Percentiles rank a stretch among this genome's conserved stretches.
Evolutionary conservation across 1,140 invertebrate species (phyloP).

Genomic region (Piezodorus guildinii): DNA sequence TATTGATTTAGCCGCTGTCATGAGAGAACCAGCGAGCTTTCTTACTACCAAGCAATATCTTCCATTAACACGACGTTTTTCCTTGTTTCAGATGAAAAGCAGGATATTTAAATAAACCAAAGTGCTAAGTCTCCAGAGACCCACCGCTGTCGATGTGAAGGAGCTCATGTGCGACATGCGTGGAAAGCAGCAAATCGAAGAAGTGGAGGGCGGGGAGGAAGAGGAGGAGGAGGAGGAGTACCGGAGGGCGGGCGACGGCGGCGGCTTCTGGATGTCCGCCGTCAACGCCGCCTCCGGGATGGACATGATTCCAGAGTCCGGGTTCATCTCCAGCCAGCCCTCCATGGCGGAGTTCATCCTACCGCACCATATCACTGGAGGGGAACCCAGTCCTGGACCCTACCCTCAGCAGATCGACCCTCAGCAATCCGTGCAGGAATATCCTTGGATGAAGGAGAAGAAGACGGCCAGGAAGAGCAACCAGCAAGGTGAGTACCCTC

Average conservation of each 20-base stretch:
- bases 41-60: too few species aligned
- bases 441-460: constrained; percentile 97
- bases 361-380: constrained; percentile 50
- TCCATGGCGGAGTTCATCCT: constrained; percentile 87
- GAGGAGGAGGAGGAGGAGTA: constrained; percentile 26
- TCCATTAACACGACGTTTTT: too few species aligned
- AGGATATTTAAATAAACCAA: too few species aligned
- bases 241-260: constrained; percentile 29
- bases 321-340: constrained; percentile 83
- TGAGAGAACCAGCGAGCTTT: too few species aligned
- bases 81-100: too few species aligned
- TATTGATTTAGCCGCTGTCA: too few species aligned
- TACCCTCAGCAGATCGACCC: constrained; percentile 37
- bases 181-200: constrained; percentile 24
- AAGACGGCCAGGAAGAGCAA: constrained; percentile 81
- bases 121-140: too few species aligned
- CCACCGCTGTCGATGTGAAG: constrained; percentile 5
- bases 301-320: constrained; percentile 51
- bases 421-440: constrained; percentile 75
- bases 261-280: constrained; percentile 43
- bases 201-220: constrained; percentile 22
- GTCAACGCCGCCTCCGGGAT: constrained; percentile 40
- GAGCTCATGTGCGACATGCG: constrained; percentile 25
- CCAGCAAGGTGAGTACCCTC: constrained; percentile 64
- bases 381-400: constrained; percentile 28